Evolutionary conservation across 64 coral and sea anemone genomes (phyloP), one percentile per base, ranked within the genome.

Genomic region (Porites lutea): DNA sequence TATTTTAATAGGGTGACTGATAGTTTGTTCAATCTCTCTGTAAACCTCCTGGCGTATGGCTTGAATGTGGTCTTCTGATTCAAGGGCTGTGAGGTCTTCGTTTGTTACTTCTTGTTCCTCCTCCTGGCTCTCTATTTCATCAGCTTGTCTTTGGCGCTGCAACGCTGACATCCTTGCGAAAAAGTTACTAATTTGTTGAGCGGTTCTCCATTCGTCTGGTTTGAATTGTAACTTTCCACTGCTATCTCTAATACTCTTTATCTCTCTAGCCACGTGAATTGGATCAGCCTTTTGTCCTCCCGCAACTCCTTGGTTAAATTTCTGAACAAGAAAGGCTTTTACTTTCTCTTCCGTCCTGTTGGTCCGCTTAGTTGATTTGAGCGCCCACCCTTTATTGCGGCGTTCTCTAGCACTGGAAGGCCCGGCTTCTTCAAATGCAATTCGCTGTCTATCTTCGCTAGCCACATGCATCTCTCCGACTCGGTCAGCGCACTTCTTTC

Each of bases 261-360:
- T 88, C 48, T 74, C 53, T 44, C 54, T 88, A 11, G 69, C 88
- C 66, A 89, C 88, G 4, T 89, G 74, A 79, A 51, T n/a, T 60
- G 75, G 48, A 79, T 89, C 88, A 50, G 88, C 88, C 44, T 89
- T 89, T 67, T 78, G 88, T 9, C 59, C 88, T 62, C 91, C 62
- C n/a, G 59, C n/a, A 19, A 20, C 51, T 19, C 88, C 88, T 13
- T 52, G 11, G 65, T 79, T 79, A 62, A 89, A 89, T 48, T 89
- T 89, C 37, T 89, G 22, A 52, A 89, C 37, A 62, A 89, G 75
- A 50, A 89, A 89, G 37, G 59, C 19, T 27, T 54, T 89, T 12
- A 62, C 75, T 60, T 90, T 70, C 21, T 90, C n/a, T 55, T 52
- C 63, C 87, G 75, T 88, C 23, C 86, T 77, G 71, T 16, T 16